phyloP scores from a whole-genome alignment of 2,888 invertebrate species.

The Muschampia plurimacula region DNA sequence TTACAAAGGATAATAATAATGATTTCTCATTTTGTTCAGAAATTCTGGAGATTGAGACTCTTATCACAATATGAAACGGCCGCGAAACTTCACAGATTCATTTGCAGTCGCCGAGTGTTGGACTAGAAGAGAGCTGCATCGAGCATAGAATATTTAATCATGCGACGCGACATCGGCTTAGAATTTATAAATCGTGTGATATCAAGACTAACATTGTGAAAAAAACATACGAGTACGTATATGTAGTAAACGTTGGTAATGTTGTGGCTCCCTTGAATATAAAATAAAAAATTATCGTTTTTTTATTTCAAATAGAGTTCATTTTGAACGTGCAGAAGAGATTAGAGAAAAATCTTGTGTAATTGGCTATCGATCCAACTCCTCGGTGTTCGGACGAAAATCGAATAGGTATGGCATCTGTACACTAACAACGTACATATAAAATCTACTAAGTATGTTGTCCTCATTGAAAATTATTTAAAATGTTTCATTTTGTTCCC shows the following conservation, averaged over 20 bases:
- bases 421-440: too few species aligned
- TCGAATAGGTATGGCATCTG: neutral
- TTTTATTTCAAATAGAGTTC: too few species aligned
- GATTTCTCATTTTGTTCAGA: neutral
- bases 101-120: constrained; percentile 51
- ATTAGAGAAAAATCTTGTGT: too few species aligned
- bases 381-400: neutral
- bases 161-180: constrained; percentile 30
- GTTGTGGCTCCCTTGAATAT: neutral
- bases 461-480: too few species aligned
- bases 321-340: too few species aligned
- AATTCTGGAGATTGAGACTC: neutral
- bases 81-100: constrained; percentile 16
- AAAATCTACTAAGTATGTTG: too few species aligned
- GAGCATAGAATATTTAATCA: constrained; percentile 57
- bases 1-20: too few species aligned
- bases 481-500: too few species aligned
- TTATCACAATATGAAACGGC: neutral
- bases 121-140: constrained; percentile 44
- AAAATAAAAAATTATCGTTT: too few species aligned
- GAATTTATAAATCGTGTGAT: constrained; percentile 28
- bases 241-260: neutral
- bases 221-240: too few species aligned
- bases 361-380: too few species aligned
- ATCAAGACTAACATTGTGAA: constrained; percentile 10